phyloP scores from a whole-genome alignment of 2,888 invertebrate species.

The Brachypalpus laphriformis region DNA sequence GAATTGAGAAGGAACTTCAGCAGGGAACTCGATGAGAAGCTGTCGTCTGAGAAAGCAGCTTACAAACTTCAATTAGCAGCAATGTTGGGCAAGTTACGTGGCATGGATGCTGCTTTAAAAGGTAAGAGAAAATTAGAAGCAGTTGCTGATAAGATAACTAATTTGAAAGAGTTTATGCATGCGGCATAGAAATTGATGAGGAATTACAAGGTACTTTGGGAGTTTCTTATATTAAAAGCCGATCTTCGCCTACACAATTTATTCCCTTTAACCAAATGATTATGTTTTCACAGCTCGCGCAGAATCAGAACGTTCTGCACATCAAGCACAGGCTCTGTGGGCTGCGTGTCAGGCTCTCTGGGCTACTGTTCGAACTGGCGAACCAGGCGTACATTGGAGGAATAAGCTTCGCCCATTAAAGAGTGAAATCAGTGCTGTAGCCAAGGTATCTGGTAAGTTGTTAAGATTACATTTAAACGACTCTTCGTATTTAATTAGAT shows the following conservation, averaged over 20 bases:
- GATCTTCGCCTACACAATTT: background rate
- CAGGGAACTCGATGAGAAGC: conserved; percentile 86
- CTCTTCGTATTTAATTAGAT: conserved; percentile 1
- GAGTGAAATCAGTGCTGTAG: conserved; percentile 89
- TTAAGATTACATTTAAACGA: background rate
- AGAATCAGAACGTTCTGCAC: conserved; percentile 89
- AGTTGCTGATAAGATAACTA: background rate
- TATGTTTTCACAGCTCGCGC: conserved; percentile 85
- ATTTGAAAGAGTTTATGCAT: conserved; percentile 50
- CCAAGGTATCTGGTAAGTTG: conserved; percentile 88
- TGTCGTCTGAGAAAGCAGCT: conserved; percentile 87
- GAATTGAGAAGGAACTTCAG: conserved; percentile 84
- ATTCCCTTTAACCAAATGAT: background rate
- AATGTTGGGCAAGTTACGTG: conserved; percentile 89
- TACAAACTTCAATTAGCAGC: conserved; percentile 89
- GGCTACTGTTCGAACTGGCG: conserved; percentile 88
- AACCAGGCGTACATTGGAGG: conserved; percentile 84
- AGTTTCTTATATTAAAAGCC: background rate
- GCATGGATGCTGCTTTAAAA: conserved; percentile 90
- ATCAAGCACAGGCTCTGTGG: conserved; percentile 95
- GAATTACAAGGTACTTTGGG: conserved; percentile 81
- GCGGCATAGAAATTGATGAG: conserved; percentile 82
- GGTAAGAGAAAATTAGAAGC: conserved; percentile 83
- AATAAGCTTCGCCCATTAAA: conserved; percentile 86
- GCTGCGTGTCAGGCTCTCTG: conserved; percentile 95